phyloP scores from a whole-genome alignment of 2,888 invertebrate species.

The Tiliacea aurago region DNA sequence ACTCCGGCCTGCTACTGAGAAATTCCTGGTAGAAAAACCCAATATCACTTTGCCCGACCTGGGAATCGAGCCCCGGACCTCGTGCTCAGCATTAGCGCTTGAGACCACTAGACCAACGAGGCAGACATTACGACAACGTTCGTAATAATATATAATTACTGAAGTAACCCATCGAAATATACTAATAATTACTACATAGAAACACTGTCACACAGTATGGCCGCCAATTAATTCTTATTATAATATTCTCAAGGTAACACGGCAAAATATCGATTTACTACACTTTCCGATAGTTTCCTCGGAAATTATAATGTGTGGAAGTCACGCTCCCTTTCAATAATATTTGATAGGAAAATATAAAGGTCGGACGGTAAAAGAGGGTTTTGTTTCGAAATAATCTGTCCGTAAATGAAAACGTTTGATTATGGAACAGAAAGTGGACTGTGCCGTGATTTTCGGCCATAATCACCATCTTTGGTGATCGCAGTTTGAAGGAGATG shows the following conservation, averaged over 20 bases:
- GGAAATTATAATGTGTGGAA: conserved; percentile 40
- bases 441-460: background rate
- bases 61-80: no score
- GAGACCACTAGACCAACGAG: no score
- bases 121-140: background rate
- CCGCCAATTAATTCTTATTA: conserved; percentile 50
- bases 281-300: conserved; percentile 38
- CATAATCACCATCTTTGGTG: background rate
- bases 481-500: no score
- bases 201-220: conserved; percentile 41
- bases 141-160: background rate
- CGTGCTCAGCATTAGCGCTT: no score
- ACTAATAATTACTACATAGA: conserved; percentile 18
- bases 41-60: no score
- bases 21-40: no score
- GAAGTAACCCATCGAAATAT: conserved; percentile 15
- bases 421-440: background rate
- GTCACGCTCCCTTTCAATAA: conserved; percentile 51
- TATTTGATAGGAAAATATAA: conserved; percentile 25
- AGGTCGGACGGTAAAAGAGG: background rate
- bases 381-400: background rate
- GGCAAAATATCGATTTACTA: conserved; percentile 48
- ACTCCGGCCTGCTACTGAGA: no score
- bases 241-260: conserved; percentile 54
- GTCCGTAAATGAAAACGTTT: background rate